These are phyloP conservation scores for Agriopis marginaria DNA, from an alignment of 2,888 invertebrate genomes.

Conservation along the genomic window DNA sequence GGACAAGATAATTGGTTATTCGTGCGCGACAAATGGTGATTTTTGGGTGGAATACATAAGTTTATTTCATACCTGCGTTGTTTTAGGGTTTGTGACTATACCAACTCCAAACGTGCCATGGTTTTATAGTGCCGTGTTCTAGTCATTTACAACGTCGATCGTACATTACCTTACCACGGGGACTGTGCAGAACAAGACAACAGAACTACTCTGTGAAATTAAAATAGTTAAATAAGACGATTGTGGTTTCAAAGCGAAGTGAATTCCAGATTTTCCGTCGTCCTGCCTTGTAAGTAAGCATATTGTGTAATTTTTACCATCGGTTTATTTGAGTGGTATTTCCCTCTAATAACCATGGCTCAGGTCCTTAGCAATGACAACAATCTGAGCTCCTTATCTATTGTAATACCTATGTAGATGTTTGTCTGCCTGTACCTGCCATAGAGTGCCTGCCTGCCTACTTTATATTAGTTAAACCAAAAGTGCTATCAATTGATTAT, in stretches of 20 bases:
- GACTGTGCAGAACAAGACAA: conserved; percentile 57
- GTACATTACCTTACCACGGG: conserved; percentile 44
- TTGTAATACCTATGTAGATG: background rate
- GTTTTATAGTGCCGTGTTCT: conserved; percentile 53
- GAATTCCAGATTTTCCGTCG: conserved; percentile 10
- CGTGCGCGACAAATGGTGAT: conserved; percentile 66
- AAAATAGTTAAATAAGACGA: conserved; percentile 7
- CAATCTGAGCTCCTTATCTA: background rate
- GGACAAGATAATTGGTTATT: conserved; percentile 43
- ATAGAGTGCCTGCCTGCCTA: no score
- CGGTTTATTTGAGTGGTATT: no score
- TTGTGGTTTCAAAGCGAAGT: conserved; percentile 17
- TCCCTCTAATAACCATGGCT: background rate
- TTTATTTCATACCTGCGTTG: conserved; percentile 15
- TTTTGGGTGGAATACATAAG: conserved; percentile 50
- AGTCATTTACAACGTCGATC: conserved; percentile 46
- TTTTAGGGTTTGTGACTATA: conserved; percentile 27
- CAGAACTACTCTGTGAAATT: conserved; percentile 37
- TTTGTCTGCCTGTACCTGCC: background rate
- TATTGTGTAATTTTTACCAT: background rate
- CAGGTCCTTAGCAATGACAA: background rate
- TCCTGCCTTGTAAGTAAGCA: conserved; percentile 26
- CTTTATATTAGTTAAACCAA: background rate
- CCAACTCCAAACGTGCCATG: conserved; percentile 48
- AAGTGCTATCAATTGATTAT: background rate